phyloP scores from a whole-genome alignment of 2,888 invertebrate species.

The Synanthedon tipuliformis region DNA sequence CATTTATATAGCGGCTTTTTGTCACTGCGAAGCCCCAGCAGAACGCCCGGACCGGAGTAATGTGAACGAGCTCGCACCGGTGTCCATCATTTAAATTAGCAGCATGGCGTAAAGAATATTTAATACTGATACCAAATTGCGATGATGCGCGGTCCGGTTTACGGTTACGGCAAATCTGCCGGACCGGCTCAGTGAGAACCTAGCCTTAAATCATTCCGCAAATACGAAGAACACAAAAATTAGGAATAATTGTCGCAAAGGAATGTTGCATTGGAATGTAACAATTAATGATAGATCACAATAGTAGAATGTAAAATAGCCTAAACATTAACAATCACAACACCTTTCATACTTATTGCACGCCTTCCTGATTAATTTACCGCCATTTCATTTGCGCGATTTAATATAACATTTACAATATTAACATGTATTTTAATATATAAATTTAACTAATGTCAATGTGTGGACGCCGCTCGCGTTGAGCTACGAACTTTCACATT shows the following conservation, averaged over 20 bases:
- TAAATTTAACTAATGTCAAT: slow-evolving; percentile 62
- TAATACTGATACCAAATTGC: no score
- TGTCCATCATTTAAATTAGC: no score
- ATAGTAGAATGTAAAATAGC: slow-evolving; percentile 12
- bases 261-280: slow-evolving; percentile 56
- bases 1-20: no score
- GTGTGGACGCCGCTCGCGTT: slow-evolving; percentile 39
- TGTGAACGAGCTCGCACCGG: no score
- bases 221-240: background rate
- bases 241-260: slow-evolving; percentile 17
- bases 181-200: no score
- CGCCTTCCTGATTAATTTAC: slow-evolving; percentile 60
- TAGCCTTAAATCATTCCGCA: background rate
- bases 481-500: background rate
- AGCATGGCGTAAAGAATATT: no score
- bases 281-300: slow-evolving; percentile 38
- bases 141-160: no score
- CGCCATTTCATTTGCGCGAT: slow-evolving; percentile 35
- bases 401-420: slow-evolving; percentile 65
- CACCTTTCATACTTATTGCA: slow-evolving; percentile 67
- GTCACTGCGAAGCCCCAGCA: no score
- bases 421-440: slow-evolving; percentile 63
- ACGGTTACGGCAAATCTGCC: no score
- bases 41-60: no score
- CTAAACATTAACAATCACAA: slow-evolving; percentile 64